Evolutionary conservation across 2,888 invertebrate genomes (phyloP), one percentile per base, ranked within the genome.

Genomic region (Thumatha senex): DNA sequence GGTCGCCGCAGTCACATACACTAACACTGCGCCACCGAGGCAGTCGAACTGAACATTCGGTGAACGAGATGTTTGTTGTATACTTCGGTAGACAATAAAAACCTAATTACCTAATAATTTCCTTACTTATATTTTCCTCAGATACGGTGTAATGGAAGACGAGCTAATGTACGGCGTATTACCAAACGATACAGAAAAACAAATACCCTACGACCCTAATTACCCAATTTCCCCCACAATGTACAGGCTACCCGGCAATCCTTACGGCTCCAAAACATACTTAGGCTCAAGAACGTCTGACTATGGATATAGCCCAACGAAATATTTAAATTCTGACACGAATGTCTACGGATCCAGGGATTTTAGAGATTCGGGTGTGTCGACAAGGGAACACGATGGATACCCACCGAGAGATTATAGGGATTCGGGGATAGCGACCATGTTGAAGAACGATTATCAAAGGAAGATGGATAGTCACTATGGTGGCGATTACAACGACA

Each of bases 401-500:
- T 90, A 88, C 46, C 84, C 85, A 0, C 82, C 89, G 0, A 77
- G 91, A 48, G 91, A 92, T 63, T 92, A 85, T 51, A 63, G 92
- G 47, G 92, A 92, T 60, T 89, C 91, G 0, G 89, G 92, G 0
- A 92, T 92, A 48, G 90, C 89, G 3, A 89, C 92, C 0, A 86
- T 89, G 86, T 61, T 92, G 56, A 93, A 93, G 62, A 92, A 92
- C 45, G 92, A 92, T 52, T 92, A 92, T 63, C 92, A 92, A 48
- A 83, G 92, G 51, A 91, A 92, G 52, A 85, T 90, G 72, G 92
- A 92, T 46, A 75, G 86, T 18, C 87, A 89, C 39, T 90, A 88
- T 46, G 85, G 76, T 0, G 76, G 73, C 0, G 94, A 94, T n/a
- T 93, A 93, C 58, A 92, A 86, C 11, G 95, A 95, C 62, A 89